These are phyloP conservation scores for Drosophila tristis DNA, from an alignment of 1,140 invertebrate species.

Conservation along the genomic window DNA sequence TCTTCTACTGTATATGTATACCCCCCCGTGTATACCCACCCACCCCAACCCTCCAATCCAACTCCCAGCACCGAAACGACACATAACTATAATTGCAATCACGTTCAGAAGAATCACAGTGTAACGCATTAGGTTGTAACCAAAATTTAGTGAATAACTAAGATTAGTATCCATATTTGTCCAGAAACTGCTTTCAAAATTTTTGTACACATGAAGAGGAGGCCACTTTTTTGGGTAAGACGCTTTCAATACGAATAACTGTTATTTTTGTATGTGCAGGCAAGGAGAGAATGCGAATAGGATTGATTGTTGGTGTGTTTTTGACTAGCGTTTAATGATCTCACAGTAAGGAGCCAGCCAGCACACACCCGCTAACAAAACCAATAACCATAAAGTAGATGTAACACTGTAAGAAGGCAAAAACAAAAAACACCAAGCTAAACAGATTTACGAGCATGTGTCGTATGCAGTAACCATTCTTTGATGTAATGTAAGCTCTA, in stretches of 20 bases:
- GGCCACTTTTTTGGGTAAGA: constrained; percentile 31
- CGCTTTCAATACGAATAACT: constrained; percentile 29
- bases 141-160: constrained; percentile 63
- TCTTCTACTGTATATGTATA: constrained; percentile 47
- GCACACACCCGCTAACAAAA: constrained; percentile 46
- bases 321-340: constrained; percentile 65
- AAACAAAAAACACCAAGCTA: constrained; percentile 71
- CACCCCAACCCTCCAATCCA: background rate
- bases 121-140: constrained; percentile 73
- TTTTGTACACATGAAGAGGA: constrained; percentile 25
- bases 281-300: constrained; percentile 35
- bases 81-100: constrained; percentile 9
- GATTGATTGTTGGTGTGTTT: constrained; percentile 41
- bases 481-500: constrained; percentile 49
- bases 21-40: background rate
- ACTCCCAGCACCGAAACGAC: background rate
- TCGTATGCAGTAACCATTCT: constrained; percentile 22
- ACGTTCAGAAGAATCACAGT: constrained; percentile 16
- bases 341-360: constrained; percentile 62
- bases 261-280: constrained; percentile 50
- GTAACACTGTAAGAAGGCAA: constrained; percentile 73
- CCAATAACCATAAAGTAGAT: constrained; percentile 47
- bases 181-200: constrained; percentile 23
- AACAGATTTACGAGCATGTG: constrained; percentile 38
- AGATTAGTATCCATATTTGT: constrained; percentile 32